Base-by-base conservation (phyloP, 2,797 vertebrate genomes). In the Catharus ustulatus region DNA sequence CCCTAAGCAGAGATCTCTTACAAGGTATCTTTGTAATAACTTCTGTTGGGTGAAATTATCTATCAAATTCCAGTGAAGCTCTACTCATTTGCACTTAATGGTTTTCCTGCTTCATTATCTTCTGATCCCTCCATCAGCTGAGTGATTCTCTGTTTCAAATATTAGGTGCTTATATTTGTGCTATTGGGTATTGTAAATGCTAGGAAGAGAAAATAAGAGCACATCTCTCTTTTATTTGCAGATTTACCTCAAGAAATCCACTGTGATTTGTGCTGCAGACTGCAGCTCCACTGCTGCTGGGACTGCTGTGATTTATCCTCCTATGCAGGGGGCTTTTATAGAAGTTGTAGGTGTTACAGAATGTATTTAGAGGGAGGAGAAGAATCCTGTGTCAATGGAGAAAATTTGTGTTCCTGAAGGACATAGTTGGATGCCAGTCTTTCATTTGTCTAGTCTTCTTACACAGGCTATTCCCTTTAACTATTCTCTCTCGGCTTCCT, bases 401-500 rank as follows among this genome's bases (percentile, higher is more conserved):
- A 78, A 48, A 94, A 69, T 85, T 61, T 58, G 46, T 66, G 32
- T 54, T 95, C 74, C 89, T 95, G 89, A 87, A 75, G 75, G 77
- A 92, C 92, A 57, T 54, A 80, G 63, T 32, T 84, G 51, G 68
- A 85, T 93, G 89, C 77, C 77, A 96, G 87, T 58, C 69, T 94
- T 94, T 30, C 66, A 61, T 75, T 96, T 92, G 72, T 92, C 73
- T 97, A 71, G 96, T 91, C 93, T 93, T 92, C 74, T 97, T 96
- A 95, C 49, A 80, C 89, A 96, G 93, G 52, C 69, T 63, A 61
- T 76, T 95, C 59, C 61, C 78, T 94, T 69, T 43, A 93, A 94
- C 78, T 84, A 67, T 94, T 96, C 81, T 93, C 30, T 94, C 90
- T 91, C 4, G 21, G 76, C 26, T 94, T 94, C 63, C 80, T 96